A percentile compares a stretch with the other conserved stretches of the same genome.
phyloP scores from a whole-genome alignment of 2,888 invertebrate species.

The Brachypalpus laphriformis region DNA sequence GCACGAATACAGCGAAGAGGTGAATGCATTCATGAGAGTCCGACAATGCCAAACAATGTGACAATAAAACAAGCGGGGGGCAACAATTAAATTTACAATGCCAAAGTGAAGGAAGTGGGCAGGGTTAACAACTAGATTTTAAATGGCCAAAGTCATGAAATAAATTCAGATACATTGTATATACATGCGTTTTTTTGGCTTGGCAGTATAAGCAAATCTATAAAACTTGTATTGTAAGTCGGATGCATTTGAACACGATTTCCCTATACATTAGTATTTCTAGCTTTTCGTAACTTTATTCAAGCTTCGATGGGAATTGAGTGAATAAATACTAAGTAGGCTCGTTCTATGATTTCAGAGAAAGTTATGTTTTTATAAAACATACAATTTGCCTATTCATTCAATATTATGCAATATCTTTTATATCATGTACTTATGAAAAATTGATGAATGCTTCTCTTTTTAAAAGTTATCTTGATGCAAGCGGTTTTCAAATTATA shows the following conservation, averaged over 20 bases:
- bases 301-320: background rate
- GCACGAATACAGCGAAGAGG: constrained; percentile 41
- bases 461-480: background rate
- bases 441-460: background rate
- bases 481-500: background rate
- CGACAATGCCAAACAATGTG: constrained; percentile 24
- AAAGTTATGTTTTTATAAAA: background rate
- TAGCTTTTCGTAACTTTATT: background rate
- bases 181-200: background rate
- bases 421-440: no score
- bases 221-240: background rate
- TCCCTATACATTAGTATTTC: background rate
- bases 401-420: background rate
- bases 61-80: constrained; percentile 14
- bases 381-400: background rate
- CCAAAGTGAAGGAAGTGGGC: constrained; percentile 44
- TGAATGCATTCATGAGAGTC: constrained; percentile 22
- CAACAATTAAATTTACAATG: constrained; percentile 49
- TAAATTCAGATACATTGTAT: background rate
- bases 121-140: background rate
- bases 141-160: constrained; percentile 6
- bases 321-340: background rate
- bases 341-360: background rate
- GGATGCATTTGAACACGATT: background rate
- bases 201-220: background rate